Base-by-base conservation (phyloP, 2,797 vertebrate genomes). In the Adelosebastes latens region DNA sequence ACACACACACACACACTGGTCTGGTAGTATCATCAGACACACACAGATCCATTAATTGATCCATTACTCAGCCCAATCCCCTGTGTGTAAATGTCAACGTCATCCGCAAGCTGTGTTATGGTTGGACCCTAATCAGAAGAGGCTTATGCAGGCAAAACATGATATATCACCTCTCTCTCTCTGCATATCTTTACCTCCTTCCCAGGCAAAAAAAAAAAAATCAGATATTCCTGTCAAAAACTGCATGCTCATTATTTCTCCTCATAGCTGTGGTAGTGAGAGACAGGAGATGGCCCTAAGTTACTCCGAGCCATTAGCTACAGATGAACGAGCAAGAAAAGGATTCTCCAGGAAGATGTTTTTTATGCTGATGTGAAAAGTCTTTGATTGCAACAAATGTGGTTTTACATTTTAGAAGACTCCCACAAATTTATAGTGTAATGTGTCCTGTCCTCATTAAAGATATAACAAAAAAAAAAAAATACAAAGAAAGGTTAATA, bases 51-150 rank as follows among this genome's bases (percentile, higher is more conserved):
- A 90, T 92, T 92, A 86, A 90, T 79, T 90, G 86, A 84, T 53
- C 78, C 84, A 79, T 93, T 93, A 75, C 81, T 94, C 89, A 91
- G 81, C 39, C 82, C 74, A 36, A 81, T 65, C 72, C 73, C 62
- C 72, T 80, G 85, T 81, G 82, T 79, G 81, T 80, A 71, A 79
- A 85, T 49, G 76, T 83, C 61, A 82, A 61, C 75, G 66, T 89
- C 86, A 88, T 92, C 61, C 67, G 63, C 87, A 93, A 85, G 84
- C 89, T 87, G 83, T 94, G 87, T 91, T 96, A 77, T 93, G 52
- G 77, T 93, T 93, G 93, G 94, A 94, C 52, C 36, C 31, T 52
- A 73, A 93, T 94, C 90, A 93, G 88, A 93, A 85, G 78, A 84
- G 74, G 82, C 64, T 79, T 80, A 77, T 67, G 22, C 72, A 88